Evolutionary conservation across 2,113 vertebrate genomes (phyloP).

Genomic region (Diphyllodes magnificus): DNA sequence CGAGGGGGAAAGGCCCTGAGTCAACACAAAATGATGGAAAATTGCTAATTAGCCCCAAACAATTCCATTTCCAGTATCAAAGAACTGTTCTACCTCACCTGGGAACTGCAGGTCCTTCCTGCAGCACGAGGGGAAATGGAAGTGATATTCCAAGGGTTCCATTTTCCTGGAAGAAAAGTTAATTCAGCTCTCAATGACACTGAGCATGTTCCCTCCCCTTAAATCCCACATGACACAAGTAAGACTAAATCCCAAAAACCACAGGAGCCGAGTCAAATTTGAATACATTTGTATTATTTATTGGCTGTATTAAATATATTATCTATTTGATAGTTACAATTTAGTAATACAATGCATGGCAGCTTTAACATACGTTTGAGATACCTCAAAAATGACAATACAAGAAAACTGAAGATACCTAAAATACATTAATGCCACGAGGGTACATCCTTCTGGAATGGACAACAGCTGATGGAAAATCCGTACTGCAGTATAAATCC

Average conservation of each 20-base stretch:
- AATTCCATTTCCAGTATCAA: not conserved
- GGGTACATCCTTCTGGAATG: conserved; percentile 69
- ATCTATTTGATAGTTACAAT: conserved; percentile 86
- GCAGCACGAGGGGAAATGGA: not conserved
- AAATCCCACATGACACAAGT: fast-evolving
- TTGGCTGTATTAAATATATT: conserved; percentile 86
- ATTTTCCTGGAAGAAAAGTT: not conserved
- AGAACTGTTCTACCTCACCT: not conserved
- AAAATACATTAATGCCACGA: conserved; percentile 67
- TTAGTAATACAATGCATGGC: conserved; percentile 82
- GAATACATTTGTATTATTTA: conserved; percentile 74
- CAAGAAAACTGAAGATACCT: conserved; percentile 58
- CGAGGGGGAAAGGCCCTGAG: not conserved
- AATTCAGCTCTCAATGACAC: not conserved
- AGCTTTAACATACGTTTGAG: conserved; percentile 72
- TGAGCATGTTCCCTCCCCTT: fast-evolving
- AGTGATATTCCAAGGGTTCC: not conserved
- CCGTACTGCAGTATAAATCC: not conserved
- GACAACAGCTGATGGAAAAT: conserved; percentile 50
- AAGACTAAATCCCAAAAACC: not conserved
- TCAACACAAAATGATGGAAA: not conserved
- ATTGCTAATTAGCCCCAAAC: not conserved
- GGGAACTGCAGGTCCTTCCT: not conserved
- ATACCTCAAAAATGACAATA: conserved; percentile 67
- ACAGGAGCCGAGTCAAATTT: not conserved